Percentiles rank a stretch among this genome's conserved stretches.
Conservation (phyloP, 2,113 vertebrate species). For the Condylura cristata region DNA sequence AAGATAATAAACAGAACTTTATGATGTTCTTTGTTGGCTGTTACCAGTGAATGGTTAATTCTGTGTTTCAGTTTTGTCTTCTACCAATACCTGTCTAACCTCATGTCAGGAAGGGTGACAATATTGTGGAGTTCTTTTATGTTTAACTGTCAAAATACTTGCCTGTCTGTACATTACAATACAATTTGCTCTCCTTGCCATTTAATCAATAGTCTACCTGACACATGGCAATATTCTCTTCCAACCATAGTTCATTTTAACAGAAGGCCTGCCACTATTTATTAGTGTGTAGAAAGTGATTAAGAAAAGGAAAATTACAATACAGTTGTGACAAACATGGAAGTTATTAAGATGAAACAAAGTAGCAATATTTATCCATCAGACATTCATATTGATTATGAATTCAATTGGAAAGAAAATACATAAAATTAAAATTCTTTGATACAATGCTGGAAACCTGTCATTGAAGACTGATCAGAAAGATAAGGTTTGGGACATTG, state of each 20-base stretch:
- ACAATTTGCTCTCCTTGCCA: background rate
- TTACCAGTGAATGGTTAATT: background rate
- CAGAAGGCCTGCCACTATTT: background rate
- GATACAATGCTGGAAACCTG: background rate
- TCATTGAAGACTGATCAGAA: background rate
- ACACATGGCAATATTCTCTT: background rate
- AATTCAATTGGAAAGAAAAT: conserved; percentile 32
- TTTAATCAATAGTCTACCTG: background rate
- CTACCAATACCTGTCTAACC: background rate
- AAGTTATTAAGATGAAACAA: background rate
- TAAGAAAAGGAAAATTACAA: background rate
- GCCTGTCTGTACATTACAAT: background rate
- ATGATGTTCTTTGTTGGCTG: background rate
- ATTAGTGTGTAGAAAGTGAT: background rate
- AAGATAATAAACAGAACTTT: background rate
- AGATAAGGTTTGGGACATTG: background rate
- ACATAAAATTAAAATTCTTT: conserved; percentile 15
- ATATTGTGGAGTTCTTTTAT: background rate
- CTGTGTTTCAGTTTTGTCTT: background rate
- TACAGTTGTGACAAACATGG: background rate
- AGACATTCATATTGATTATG: background rate
- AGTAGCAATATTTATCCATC: background rate
- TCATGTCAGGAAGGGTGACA: background rate
- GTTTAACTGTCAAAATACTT: background rate
- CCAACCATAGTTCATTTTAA: background rate